Evolutionary conservation across 2,797 vertebrate genomes (phyloP).

Genomic region (Linurgus olivaceus): DNA sequence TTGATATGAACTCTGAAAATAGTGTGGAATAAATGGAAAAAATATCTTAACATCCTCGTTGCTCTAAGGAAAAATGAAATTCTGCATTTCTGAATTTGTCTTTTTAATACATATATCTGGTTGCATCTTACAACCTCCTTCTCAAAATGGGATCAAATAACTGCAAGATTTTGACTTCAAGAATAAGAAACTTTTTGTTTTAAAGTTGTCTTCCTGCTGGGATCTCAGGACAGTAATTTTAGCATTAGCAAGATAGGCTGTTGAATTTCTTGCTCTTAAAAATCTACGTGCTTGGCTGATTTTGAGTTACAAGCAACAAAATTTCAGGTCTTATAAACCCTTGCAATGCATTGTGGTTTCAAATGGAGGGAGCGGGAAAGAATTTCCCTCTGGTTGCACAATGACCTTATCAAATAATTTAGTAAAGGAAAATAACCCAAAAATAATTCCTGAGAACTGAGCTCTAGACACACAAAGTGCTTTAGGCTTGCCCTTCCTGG

Average conservation of each 20-base stretch:
- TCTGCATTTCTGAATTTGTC: neutral
- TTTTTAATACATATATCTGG: neutral
- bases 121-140: neutral
- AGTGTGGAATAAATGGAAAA: neutral
- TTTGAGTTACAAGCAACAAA: neutral
- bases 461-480: neutral
- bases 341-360: neutral
- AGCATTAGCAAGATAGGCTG: neutral
- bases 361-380: neutral
- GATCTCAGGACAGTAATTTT: neutral
- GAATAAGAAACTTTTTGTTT: neutral
- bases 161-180: neutral
- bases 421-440: neutral
- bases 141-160: neutral
- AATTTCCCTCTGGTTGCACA: neutral
- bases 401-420: neutral
- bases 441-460: neutral
- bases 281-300: neutral
- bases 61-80: neutral
- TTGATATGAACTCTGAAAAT: neutral
- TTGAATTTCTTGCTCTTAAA: neutral
- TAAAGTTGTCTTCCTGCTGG: neutral
- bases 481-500: neutral
- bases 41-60: accelerated
- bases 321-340: neutral